Base-by-base conservation (phyloP, 1,140 invertebrate species). In the Drosophila sucinea region DNA sequence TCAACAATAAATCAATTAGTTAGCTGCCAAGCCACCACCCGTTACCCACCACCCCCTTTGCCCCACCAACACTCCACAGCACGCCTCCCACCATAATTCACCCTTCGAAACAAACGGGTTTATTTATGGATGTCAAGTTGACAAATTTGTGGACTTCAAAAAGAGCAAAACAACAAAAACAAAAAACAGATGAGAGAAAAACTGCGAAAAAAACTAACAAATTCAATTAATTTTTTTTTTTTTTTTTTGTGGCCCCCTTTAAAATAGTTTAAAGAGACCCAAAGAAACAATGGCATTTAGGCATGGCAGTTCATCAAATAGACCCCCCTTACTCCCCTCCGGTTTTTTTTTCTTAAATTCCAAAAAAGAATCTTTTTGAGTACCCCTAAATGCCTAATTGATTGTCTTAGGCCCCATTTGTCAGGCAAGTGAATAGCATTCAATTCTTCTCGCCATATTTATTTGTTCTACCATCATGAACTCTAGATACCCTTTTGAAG, bases 1-100 rank as follows among this genome's bases (percentile, higher is more conserved):
- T 83, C 73, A 87, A 87, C 84, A 87, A 84, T 89, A 87, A 87
- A 87, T 89, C 84, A 87, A 87, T 87, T 87, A 89, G 83, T 87
- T 70, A 70, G 70, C 63, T 67, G 63, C 68, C 62, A 35, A 32
- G 44, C 44, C 23, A 51, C 23, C 44, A 51, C 23, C 44, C 44
- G 44, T 27, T 4, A 29, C 6, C 30, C 40, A 23, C 38, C 10
- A 1, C 51, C n/a, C 5, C 35, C 51, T 7, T 38, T 60, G 17
- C 11, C 61, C 47, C 44, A 10, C 4, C 3, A 1, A 7, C 23
- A 3, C 11, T 4, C 40, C 29, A n/a, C 30, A n/a, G 1, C 55
- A n/a, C 6, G 41, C 56, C 10, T 57, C 64, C 25, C 23, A 57
- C 65, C 54, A n/a, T n/a, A 35, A 35, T 35, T 58, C 56, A 25